These are phyloP conservation scores for Botia almorhae DNA, from an alignment of 2,797 vertebrate genomes.

Conservation along the genomic window DNA sequence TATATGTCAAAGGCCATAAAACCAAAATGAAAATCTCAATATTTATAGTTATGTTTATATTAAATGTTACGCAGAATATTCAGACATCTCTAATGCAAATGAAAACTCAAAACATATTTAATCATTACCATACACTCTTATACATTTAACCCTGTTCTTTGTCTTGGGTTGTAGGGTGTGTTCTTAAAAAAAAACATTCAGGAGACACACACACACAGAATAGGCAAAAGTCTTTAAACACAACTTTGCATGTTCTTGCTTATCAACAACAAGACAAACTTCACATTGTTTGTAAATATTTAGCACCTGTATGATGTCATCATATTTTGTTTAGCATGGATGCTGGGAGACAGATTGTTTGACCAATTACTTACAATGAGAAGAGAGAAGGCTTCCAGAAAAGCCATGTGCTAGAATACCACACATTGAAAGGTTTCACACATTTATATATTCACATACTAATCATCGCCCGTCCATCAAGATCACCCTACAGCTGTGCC, in stretches of 20 bases:
- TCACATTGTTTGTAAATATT: conserved; percentile 15
- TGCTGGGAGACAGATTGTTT: too few relatives aligned
- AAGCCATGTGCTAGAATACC: too few relatives aligned
- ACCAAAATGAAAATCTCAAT: conserved; percentile 66
- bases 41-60: too few relatives aligned
- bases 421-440: too few relatives aligned
- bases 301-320: conserved; percentile 59
- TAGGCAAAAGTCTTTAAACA: neutral
- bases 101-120: conserved; percentile 70
- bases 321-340: neutral
- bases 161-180: neutral
- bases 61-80: conserved; percentile 59
- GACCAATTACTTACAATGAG: too few relatives aligned
- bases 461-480: too few relatives aligned
- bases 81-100: conserved; percentile 67
- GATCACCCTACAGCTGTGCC: too few relatives aligned
- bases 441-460: too few relatives aligned
- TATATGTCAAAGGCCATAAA: conserved; percentile 87
- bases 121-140: conserved; percentile 69
- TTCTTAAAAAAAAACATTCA: conserved; percentile 20
- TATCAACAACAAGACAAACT: too few relatives aligned
- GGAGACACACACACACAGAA: conserved; percentile 41
- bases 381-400: too few relatives aligned
- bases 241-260: too few relatives aligned
- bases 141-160: conserved; percentile 57